Base-by-base conservation (phyloP, 2,888 invertebrate species). In the Epinotia brunnichana region DNA sequence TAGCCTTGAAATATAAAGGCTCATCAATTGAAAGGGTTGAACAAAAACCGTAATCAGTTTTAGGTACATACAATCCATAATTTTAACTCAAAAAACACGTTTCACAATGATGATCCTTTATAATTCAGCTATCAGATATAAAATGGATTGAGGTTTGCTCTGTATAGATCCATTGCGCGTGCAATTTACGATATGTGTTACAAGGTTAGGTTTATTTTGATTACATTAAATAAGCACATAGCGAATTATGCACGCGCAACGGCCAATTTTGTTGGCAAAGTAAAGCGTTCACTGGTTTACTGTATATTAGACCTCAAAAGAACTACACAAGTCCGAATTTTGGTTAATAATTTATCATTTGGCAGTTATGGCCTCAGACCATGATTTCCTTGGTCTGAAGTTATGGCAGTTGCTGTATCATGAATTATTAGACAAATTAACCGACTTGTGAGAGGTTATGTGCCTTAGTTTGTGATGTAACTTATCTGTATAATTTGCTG, bases 361-460 rank as follows among this genome's bases (percentile, higher is more conserved):
- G 80, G 78, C 80, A 79, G 79, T 77, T 35, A 9, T 7, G 35
- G 9, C 7, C 9, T 35, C 9, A 0, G 9, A 35, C 35, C 9
- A 35, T 9, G 35, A 35, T 35, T 35, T 35, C 9, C 9, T 9
- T 35, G 35, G 9, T 9, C 35, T 9, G 35, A 35, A 75, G 64
- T 67, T 60, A 63, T 24, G 68, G 74, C 53, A 67, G 63, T 66
- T 17, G 19, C 48, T 53, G 56, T 60, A 15, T 59, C 13, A 72
- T 66, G 67, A 69, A 74, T 77, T 77, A 79, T 80, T 68, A 78
- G 79, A 79, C 75, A 82, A 75, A 77, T 81, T 79, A 83, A 29
- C 82, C 81, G 79, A 78, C 77, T 76, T 76, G 78, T 75, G 81
- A 75, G 63, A 57, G 64, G 21, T 56, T 56, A 29, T 35, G 13